Percentiles rank a stretch among this genome's conserved stretches.
phyloP scores from a whole-genome alignment of 2,888 invertebrate genomes.

The Smittia aterrima region DNA sequence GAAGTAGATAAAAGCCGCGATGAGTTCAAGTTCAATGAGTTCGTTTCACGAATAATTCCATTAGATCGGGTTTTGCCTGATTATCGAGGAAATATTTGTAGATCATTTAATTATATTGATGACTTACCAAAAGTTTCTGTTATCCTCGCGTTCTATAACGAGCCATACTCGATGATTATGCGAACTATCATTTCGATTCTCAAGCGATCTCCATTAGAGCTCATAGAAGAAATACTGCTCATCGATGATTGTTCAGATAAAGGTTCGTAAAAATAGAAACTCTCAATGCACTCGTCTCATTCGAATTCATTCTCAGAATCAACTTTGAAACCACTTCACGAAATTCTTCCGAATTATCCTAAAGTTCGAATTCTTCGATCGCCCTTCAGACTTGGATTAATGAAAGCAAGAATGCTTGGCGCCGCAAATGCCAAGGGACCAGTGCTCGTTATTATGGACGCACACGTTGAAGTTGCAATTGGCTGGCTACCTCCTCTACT shows the following conservation, averaged over 20 bases:
- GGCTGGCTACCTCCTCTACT: conserved; percentile 90
- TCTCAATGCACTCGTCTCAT: not conserved
- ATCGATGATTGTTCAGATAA: conserved; percentile 85
- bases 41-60: not conserved
- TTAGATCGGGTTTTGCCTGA: not conserved
- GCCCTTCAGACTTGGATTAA: conserved; percentile 73
- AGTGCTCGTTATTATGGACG: conserved; percentile 85
- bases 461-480: conserved; percentile 84
- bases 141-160: not conserved
- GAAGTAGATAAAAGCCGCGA: not conserved
- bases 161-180: not conserved
- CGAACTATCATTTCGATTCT: conserved; percentile 77
- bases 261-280: conserved; percentile 63
- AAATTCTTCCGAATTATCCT: conserved; percentile 65
- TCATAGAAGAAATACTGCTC: conserved; percentile 81
- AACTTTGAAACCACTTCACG: conserved; percentile 61
- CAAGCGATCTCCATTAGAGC: conserved; percentile 72
- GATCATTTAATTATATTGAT: not conserved
- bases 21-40: not conserved
- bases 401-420: conserved; percentile 81
- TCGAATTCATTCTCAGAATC: not conserved
- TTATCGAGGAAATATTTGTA: not conserved
- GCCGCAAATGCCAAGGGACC: conserved; percentile 73
- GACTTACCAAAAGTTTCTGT: not conserved
- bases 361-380: conserved; percentile 75